Percentiles rank a stretch among this genome's conserved stretches.
These are phyloP conservation scores for Progne subis DNA, from an alignment of 2,113 vertebrate species.

Conservation along the genomic window DNA sequence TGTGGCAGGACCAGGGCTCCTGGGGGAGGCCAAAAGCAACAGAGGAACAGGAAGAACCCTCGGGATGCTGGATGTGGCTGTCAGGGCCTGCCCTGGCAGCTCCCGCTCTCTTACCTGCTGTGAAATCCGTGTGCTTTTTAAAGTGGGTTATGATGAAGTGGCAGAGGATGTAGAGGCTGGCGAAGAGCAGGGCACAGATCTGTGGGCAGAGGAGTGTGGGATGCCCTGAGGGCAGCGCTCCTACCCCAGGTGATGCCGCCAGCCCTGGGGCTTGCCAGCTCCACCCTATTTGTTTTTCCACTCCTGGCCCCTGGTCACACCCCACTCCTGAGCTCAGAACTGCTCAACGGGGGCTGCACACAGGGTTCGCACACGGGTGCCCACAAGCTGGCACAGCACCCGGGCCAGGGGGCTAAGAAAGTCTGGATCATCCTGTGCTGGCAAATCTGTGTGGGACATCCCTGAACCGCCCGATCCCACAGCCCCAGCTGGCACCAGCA, in stretches of 20 bases:
- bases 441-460: neutral
- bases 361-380: neutral
- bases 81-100: neutral
- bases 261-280: neutral
- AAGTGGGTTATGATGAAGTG: constrained; percentile 92
- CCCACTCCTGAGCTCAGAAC: neutral
- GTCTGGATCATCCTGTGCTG: neutral
- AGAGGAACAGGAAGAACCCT: neutral
- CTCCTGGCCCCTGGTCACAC: neutral
- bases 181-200: constrained; percentile 93
- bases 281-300: constrained; percentile 22
- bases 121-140: constrained; percentile 91
- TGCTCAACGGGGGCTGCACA: neutral
- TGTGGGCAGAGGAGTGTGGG: constrained; percentile 39
- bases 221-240: neutral
- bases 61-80: fast-evolving
- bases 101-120: constrained; percentile 77
- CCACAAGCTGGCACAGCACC: neutral
- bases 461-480: fast-evolving
- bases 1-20: fast-evolving
- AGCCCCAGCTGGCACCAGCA: neutral
- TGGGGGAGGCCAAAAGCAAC: fast-evolving
- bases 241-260: neutral
- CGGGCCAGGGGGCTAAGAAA: fast-evolving
- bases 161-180: constrained; percentile 90